These are phyloP conservation scores for Anticlea derivata DNA, from an alignment of 2,888 invertebrate genomes.

Conservation along the genomic window DNA sequence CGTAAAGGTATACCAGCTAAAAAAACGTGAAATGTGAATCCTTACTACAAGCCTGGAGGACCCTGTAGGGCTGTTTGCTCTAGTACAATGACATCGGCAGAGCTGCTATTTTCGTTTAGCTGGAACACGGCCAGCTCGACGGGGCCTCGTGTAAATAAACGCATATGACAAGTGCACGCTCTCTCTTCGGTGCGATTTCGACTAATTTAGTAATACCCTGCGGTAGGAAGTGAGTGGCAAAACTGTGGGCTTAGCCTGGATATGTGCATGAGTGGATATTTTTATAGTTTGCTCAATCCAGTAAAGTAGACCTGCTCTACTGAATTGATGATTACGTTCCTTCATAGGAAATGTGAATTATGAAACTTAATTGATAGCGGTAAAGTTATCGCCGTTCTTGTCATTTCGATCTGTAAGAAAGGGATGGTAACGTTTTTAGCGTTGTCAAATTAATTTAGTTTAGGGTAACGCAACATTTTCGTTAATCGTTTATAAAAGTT, in stretches of 20 bases:
- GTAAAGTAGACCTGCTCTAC: too few relatives aligned
- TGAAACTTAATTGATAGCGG: too few relatives aligned
- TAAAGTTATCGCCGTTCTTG: too few relatives aligned
- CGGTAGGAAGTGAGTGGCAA: conserved; percentile 43
- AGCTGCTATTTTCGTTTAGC: conserved; percentile 76
- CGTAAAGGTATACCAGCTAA: background rate
- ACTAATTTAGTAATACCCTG: conserved; percentile 63
- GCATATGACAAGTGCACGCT: conserved; percentile 63
- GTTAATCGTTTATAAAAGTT: too few relatives aligned
- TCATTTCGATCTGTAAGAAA: too few relatives aligned
- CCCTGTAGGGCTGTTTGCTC: conserved; percentile 57
- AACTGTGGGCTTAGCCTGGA: conserved; percentile 14
- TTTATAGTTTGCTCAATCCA: conserved; percentile 11
- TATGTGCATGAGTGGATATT: conserved; percentile 11
- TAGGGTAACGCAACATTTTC: too few relatives aligned
- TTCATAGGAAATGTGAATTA: too few relatives aligned
- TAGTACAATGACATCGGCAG: conserved; percentile 79
- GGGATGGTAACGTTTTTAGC: too few relatives aligned
- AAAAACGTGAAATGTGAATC: conserved; percentile 3
- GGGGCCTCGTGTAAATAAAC: conserved; percentile 75
- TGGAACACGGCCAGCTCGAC: conserved; percentile 73
- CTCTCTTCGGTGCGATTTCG: conserved; percentile 58
- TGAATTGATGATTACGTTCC: too few relatives aligned
- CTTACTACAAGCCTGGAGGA: conserved; percentile 16
- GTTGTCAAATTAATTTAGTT: too few relatives aligned